phyloP scores from a whole-genome alignment of 2,888 invertebrate species.

The Calameuta filiformis region DNA sequence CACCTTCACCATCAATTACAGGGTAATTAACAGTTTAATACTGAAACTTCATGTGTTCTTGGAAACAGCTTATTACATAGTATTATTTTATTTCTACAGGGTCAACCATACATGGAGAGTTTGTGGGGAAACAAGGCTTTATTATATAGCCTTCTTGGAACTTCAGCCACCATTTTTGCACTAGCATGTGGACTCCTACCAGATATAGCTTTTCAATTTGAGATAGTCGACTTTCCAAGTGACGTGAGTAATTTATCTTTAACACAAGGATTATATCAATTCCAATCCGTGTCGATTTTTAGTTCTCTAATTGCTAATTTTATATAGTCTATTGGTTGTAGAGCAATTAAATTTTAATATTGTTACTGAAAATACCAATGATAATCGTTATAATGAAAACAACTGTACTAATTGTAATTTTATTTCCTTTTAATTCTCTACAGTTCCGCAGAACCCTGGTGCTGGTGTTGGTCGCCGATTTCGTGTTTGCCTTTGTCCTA shows the following conservation, averaged over 20 bases:
- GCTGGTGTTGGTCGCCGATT: conserved; percentile 85
- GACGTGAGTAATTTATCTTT: conserved; percentile 75
- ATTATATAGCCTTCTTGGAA: conserved; percentile 88
- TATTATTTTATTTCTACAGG: conserved; percentile 71
- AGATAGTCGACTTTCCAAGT: conserved; percentile 93
- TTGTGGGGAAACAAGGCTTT: conserved; percentile 91
- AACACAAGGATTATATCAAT: not conserved
- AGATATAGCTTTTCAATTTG: conserved; percentile 89
- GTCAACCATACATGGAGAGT: conserved; percentile 99
- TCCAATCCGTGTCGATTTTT: not conserved
- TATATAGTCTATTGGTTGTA: not conserved
- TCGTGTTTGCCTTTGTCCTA: conserved; percentile 84
- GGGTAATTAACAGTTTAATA: conserved; percentile 71
- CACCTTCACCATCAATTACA: conserved; percentile 98
- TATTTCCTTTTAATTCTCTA: conserved; percentile 62
- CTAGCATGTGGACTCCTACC: conserved; percentile 88
- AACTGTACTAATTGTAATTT: not conserved
- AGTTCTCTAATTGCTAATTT: not conserved
- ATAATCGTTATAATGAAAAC: not conserved
- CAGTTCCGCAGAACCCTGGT: conserved; percentile 92
- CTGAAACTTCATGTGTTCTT: not conserved
- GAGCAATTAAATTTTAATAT: not conserved
- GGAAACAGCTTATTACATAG: not conserved
- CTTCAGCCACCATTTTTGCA: conserved; percentile 83
- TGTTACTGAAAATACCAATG: not conserved